Evolutionary conservation across 1,140 invertebrate species (phyloP).

Genomic region (Heliconius himera): DNA sequence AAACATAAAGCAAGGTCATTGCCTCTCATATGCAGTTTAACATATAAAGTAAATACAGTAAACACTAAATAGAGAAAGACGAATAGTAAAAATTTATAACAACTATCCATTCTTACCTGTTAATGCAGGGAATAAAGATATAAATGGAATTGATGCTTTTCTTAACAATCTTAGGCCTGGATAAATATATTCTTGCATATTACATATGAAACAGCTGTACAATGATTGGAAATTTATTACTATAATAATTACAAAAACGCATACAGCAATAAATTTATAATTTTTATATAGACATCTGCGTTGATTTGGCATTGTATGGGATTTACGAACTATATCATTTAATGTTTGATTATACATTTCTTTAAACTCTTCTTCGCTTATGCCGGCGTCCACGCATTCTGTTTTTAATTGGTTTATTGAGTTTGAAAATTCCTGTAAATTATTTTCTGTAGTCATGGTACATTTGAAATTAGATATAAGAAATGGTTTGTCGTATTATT

Average conservation of each 20-base stretch:
- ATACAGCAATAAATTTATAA: slow-evolving; percentile 10
- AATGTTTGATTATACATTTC: slow-evolving; percentile 78
- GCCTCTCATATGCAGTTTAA: too few species aligned
- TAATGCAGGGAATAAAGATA: slow-evolving; percentile 83
- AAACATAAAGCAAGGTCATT: too few species aligned
- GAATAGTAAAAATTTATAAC: too few species aligned
- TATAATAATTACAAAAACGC: slow-evolving; percentile 25
- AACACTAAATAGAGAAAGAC: too few species aligned
- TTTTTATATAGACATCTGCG: slow-evolving; percentile 19
- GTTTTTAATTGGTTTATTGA: slow-evolving; percentile 57
- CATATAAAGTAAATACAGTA: too few species aligned
- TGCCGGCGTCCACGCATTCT: slow-evolving; percentile 56
- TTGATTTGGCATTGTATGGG: background rate
- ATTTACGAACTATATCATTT: background rate
- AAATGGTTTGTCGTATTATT: background rate
- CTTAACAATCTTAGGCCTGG: slow-evolving; percentile 84
- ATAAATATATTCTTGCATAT: slow-evolving; percentile 87
- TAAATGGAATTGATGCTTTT: slow-evolving; percentile 84
- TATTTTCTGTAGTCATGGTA: slow-evolving; percentile 47
- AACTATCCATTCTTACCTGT: slow-evolving; percentile 78
- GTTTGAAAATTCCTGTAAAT: slow-evolving; percentile 57
- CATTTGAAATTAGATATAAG: background rate
- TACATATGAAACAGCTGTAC: slow-evolving; percentile 82
- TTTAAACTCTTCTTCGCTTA: slow-evolving; percentile 80
- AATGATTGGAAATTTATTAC: slow-evolving; percentile 73